Evolutionary conservation across 2,888 invertebrate genomes (phyloP).

Genomic region (Lamellibrachia columna): DNA sequence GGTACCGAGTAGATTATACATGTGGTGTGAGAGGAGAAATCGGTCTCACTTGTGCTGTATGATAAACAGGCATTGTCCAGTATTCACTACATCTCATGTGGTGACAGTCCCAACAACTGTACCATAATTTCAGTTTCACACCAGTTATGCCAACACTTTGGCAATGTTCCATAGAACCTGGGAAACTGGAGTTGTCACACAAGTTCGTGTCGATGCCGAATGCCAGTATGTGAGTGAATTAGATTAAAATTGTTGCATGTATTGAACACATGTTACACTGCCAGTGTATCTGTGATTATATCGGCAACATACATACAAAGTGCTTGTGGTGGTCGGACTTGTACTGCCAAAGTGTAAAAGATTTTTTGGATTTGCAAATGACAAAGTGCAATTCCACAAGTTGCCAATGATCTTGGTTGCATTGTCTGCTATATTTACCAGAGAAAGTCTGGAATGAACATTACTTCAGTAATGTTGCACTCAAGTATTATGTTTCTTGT

Average conservation of each 20-base stretch:
- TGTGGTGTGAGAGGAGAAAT: not conserved
- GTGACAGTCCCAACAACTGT: not conserved
- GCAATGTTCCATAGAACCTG: not conserved
- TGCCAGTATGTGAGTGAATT: not conserved
- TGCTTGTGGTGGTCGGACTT: not conserved
- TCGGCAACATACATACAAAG: not conserved
- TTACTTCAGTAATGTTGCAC: not conserved
- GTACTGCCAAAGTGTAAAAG: not conserved
- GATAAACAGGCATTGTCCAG: not conserved
- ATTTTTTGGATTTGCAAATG: not conserved
- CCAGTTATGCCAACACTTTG: not conserved
- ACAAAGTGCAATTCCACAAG: conserved; percentile 11
- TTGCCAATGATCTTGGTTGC: not conserved
- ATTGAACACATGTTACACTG: not conserved
- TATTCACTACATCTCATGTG: not conserved
- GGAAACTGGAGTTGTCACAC: not conserved
- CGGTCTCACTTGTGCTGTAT: not conserved
- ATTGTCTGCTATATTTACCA: not conserved
- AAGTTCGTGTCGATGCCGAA: not conserved
- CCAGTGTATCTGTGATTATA: not conserved
- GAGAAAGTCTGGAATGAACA: not conserved
- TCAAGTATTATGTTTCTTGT: not conserved
- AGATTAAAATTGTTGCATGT: not conserved
- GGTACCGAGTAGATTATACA: not conserved
- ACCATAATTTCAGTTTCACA: not conserved